phyloP scores from a whole-genome alignment of 2,113 vertebrate genomes.

The Macrotis lagotis region DNA sequence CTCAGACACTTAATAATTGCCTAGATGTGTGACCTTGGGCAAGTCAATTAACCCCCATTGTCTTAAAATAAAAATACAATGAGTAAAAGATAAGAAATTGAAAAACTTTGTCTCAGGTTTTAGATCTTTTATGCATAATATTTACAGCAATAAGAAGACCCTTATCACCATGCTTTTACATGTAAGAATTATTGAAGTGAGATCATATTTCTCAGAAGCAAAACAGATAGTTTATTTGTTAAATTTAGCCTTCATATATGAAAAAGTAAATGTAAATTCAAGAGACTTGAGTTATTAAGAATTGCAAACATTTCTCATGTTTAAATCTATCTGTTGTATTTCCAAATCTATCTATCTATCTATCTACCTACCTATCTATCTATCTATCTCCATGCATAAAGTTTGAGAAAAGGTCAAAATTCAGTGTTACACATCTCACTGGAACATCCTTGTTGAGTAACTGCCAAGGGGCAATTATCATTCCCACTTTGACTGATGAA shows the following conservation, averaged over 20 bases:
- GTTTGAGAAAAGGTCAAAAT: conserved; percentile 29
- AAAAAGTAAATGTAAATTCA: conserved; percentile 37
- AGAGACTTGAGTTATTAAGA: conserved; percentile 43
- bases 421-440: conserved; percentile 8
- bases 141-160: conserved; percentile 3
- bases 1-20: no score
- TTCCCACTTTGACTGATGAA: conserved; percentile 24
- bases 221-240: conserved; percentile 52
- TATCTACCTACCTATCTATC: no score
- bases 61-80: no score
- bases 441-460: conserved; percentile 38
- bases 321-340: conserved; percentile 32
- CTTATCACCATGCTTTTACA: conserved; percentile 26
- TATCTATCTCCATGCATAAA: neutral
- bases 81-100: conserved; percentile 37
- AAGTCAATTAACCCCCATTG: no score
- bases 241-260: conserved; percentile 24
- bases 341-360: neutral
- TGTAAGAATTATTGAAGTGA: conserved; percentile 46
- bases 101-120: conserved; percentile 61
- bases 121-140: conserved; percentile 54
- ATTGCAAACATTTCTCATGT: conserved; percentile 26
- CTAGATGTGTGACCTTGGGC: no score
- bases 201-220: conserved; percentile 25
- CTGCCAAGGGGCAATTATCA: conserved; percentile 22